Evolutionary conservation across 2,113 vertebrate genomes (phyloP), one percentile per base, ranked within the genome.

Genomic region (Eonycteris spelaea): DNA sequence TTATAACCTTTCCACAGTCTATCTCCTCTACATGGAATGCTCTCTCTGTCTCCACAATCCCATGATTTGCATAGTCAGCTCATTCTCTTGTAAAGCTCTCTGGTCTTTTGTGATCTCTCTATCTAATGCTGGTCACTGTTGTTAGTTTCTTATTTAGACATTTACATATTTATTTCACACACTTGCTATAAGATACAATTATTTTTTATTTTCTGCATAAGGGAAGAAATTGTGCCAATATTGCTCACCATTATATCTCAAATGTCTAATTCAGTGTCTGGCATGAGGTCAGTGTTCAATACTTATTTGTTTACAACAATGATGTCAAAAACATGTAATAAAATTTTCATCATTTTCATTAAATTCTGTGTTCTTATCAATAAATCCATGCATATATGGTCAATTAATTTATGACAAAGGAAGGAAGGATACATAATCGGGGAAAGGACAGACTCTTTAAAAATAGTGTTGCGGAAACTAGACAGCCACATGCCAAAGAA

Each of bases 281-380:
- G 14, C 28, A 75, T 84, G 16, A 55, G 40, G 18, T 75, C 70
- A 93, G 16, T 79, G 40, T 67, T 91, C 57, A 78, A 63, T 45
- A 83, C 3, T 18, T 59, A 95, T n/a, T 93, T 86, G 43, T 77
- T 86, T 90, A 79, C 95, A 74, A 90, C 14, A 94, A 90, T 71
- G 67, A 67, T 93, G 73, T 65, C 5, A 68, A 82, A 96, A 57
- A 83, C 3, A 65, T 45, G 75, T 59, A 86, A 30, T 80, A 35
- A 73, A 13, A 0, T 4, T 61, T 93, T 48, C 13, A 48, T 48
- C 14, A 48, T 48, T 95, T 94, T 70, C 28, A 53, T 78, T 79
- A 94, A 57, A 74, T 88, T 85, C 16, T 79, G 5, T 55, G 5
- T 91, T 91, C n/a, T n/a, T 94, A 45, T 63, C 40, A 90, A 90